Evolutionary conservation across 2,888 invertebrate species (phyloP).

Genomic region (Archips xylosteana): DNA sequence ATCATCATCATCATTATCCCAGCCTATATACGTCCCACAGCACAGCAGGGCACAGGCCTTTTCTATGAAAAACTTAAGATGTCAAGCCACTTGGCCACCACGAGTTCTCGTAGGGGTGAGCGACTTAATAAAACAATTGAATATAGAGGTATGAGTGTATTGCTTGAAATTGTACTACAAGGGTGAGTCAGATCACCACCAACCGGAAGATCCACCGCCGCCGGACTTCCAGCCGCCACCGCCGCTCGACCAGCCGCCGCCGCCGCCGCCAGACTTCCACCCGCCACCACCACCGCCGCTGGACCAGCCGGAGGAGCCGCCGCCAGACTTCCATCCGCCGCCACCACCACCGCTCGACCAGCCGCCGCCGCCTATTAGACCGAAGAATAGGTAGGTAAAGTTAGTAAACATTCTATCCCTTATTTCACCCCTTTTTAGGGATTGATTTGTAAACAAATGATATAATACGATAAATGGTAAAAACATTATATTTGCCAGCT

Average conservation of each 20-base stretch:
- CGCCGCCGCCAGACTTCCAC: conserved; percentile 48
- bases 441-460: no score
- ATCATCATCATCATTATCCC: no score
- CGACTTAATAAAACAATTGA: conserved; percentile 46
- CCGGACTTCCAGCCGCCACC: conserved; percentile 39
- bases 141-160: conserved; percentile 70
- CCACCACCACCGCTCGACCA: conserved; percentile 46
- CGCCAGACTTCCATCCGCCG: conserved; percentile 25
- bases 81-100: no score
- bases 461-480: no score
- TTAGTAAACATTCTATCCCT: not conserved
- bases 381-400: not conserved
- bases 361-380: conserved; percentile 43
- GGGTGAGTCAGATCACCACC: conserved; percentile 66
- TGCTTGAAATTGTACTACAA: conserved; percentile 60
- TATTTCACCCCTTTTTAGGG: no score
- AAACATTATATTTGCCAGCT: no score
- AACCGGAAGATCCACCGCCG: conserved; percentile 47
- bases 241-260: conserved; percentile 49
- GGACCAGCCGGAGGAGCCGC: conserved; percentile 43
- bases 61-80: no score
- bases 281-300: conserved; percentile 47
- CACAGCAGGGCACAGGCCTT: no score
- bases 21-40: no score
- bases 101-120: not conserved